A percentile compares a stretch with the other conserved stretches of the same genome.
Conservation (phyloP, 2,113 vertebrate genomes). For the Empidonax traillii region DNA sequence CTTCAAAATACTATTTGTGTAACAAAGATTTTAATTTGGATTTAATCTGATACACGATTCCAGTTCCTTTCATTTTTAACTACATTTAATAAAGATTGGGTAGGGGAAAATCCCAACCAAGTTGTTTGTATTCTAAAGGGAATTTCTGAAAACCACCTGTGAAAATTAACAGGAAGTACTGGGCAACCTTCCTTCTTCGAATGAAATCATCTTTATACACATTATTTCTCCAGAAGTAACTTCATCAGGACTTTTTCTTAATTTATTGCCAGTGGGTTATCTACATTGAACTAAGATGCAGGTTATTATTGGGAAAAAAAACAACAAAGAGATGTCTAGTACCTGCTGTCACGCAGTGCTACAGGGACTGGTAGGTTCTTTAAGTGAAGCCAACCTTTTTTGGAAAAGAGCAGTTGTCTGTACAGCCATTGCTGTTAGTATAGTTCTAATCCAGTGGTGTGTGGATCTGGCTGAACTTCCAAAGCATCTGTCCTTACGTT, state of each 20-base stretch:
- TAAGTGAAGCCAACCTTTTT: background rate
- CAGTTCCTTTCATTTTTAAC: background rate
- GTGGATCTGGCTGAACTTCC: background rate
- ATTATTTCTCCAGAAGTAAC: background rate
- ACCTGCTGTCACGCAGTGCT: background rate
- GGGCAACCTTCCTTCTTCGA: background rate
- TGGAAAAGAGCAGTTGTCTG: background rate
- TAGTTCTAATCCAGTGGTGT: background rate
- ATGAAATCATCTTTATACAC: background rate
- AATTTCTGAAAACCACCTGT: background rate
- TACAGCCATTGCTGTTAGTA: background rate
- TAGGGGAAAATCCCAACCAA: background rate
- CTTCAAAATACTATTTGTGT: conserved; percentile 11
- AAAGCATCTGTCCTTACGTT: background rate
- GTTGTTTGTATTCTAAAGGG: background rate
- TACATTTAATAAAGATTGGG: background rate
- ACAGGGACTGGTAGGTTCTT: background rate
- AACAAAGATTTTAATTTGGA: background rate
- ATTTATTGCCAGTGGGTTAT: background rate
- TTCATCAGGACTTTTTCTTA: background rate
- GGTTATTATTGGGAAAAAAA: background rate
- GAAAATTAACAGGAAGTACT: background rate
- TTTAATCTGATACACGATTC: background rate
- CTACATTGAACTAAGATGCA: background rate
- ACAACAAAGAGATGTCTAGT: background rate